A percentile compares a stretch with the other conserved stretches of the same genome.
Evolutionary conservation across 2,888 invertebrate genomes (phyloP).

Genomic region (Pterostichus niger): DNA sequence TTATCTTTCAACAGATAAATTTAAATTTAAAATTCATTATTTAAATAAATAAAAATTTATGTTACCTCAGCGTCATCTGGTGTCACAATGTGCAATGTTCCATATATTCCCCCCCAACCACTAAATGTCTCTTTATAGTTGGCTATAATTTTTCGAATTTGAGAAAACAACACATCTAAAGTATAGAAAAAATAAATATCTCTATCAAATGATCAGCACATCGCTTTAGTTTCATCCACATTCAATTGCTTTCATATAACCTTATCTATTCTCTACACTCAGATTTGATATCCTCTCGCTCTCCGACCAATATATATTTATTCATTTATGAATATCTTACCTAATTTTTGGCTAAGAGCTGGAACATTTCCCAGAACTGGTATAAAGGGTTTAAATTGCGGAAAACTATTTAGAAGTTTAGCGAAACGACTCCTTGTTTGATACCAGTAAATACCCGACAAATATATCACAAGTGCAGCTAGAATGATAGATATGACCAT

Average conservation of each 20-base stretch:
- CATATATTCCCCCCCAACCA: conserved; percentile 21
- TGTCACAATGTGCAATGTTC: conserved; percentile 28
- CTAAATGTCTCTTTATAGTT: conserved; percentile 7
- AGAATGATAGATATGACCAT: not conserved
- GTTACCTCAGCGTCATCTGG: conserved; percentile 53
- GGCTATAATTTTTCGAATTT: not conserved
- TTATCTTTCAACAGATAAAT: conserved; percentile 69
- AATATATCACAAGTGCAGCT: not conserved
- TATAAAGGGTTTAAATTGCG: not conserved
- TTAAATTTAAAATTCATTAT: too few species aligned
- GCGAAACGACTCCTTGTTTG: conserved; percentile 25
- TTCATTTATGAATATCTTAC: not conserved
- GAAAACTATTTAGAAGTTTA: conserved; percentile 27
- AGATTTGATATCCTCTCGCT: too few species aligned
- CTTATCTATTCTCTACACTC: too few species aligned
- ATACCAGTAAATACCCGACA: conserved; percentile 1
- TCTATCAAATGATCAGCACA: not conserved
- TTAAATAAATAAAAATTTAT: not conserved
- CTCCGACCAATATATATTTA: too few species aligned
- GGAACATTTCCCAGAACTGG: conserved; percentile 26
- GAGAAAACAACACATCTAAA: not conserved
- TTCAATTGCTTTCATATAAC: too few species aligned
- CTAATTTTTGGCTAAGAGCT: not conserved
- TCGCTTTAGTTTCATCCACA: too few species aligned
- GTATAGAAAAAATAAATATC: not conserved